Base-by-base conservation (phyloP, 2,113 vertebrate genomes). In the Halichoeres trimaculatus region DNA sequence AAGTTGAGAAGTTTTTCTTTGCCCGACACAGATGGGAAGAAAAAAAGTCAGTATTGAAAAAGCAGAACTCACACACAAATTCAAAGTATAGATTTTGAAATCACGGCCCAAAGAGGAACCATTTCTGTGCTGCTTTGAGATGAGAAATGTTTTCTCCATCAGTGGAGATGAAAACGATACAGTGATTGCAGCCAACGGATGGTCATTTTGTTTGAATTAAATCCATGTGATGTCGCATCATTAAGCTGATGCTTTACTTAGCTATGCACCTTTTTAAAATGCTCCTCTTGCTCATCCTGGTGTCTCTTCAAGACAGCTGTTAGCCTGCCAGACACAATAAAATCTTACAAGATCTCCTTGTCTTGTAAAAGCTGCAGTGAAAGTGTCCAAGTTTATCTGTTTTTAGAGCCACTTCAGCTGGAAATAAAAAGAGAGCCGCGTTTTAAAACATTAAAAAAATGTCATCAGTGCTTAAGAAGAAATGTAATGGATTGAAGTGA, bases 281-380 rank as follows among this genome's bases (percentile, higher is more conserved):
- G 45, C 24, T 57, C 43, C 13, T 16, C 36, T 20, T 4, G 40
- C 43, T 62, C 14, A 0, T 41, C 34, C 11, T n/a, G n/a, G 3
- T 5, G 38, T 35, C 23, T 66, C 14, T 24, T 23, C 40, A 41
- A 22, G 45, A 23, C 52, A 62, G 58, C 19, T 50, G 34, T 62
- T 57, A 23, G 22, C 19, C 65, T 40, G 41, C 51, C 16, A 43
- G 24, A 19, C 47, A 20, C 36, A 54, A 30, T 68, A 8, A 54
- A 61, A 50, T 47, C 74, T n/a, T 30, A n/a, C 53, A 58, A 14
- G 56, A 66, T 53, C 8, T 26, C 55, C 8, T 45, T 10, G 1
- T 58, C 34, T 40, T 59, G 45, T 51, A 26, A 50, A 24, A 12
- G 56, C 43, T 51, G 20, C 38, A 36, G 24, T n/a, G 20, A 34